Percentiles rank a stretch among this genome's conserved stretches.
Evolutionary conservation across 53 echinoderm and acorn worm species (phyloP).

Genomic region (Zoroaster sp.): DNA sequence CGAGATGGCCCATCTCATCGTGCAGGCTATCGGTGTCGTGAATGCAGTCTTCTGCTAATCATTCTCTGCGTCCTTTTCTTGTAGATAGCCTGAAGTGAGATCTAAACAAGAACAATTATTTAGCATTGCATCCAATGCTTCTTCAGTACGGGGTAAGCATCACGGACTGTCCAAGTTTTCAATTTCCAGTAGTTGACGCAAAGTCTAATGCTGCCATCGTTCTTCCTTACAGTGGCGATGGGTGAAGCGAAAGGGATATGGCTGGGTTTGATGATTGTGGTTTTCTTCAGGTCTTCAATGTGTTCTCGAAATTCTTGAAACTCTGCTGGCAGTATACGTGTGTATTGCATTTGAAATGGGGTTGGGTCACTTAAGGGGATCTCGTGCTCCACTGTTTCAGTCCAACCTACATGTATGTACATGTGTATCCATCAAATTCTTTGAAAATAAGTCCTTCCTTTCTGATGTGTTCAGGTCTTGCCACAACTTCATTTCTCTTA

Average conservation of each 20-base stretch:
- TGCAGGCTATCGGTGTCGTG: not conserved
- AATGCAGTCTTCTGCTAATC: not conserved
- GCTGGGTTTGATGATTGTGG: slow-evolving; percentile 34
- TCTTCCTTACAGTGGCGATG: slow-evolving; percentile 53
- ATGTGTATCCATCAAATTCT: not conserved
- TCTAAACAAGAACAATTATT: not conserved
- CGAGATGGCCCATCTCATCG: slow-evolving; percentile 13
- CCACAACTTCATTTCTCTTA: not conserved
- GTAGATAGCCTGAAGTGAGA: not conserved
- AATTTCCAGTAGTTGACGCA: slow-evolving; percentile 57
- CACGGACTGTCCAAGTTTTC: slow-evolving; percentile 33
- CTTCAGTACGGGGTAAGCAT: slow-evolving; percentile 56
- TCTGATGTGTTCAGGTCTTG: not conserved
- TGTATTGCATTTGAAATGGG: slow-evolving; percentile 47
- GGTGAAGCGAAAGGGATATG: slow-evolving; percentile 56
- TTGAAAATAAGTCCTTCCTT: slow-evolving; percentile 25
- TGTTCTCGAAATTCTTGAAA: slow-evolving; percentile 46
- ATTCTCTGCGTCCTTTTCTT: not conserved
- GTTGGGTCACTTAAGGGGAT: slow-evolving; percentile 52
- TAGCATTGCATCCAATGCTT: slow-evolving; percentile 53
- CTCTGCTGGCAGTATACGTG: slow-evolving; percentile 33
- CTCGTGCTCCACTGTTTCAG: slow-evolving; percentile 42
- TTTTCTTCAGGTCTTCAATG: slow-evolving; percentile 34
- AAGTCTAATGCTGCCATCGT: slow-evolving; percentile 28
- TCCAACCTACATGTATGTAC: slow-evolving; percentile 24